These are phyloP conservation scores for Puffinus mauretanicus DNA, from an alignment of 2,113 vertebrate species.

Conservation along the genomic window DNA sequence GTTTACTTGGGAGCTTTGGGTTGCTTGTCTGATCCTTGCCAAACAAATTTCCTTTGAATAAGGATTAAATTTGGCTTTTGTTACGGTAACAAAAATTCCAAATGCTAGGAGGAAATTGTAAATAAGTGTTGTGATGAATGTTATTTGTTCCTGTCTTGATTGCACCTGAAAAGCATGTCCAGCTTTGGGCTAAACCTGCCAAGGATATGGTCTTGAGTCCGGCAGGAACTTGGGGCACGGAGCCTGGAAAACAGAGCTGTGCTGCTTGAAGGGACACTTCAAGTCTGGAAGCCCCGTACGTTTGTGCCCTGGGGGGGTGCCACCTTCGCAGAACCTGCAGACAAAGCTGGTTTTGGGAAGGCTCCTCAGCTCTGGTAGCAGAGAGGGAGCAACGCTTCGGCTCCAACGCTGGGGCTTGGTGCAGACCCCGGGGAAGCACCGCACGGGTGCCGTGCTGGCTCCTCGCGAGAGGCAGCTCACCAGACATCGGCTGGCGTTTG, in stretches of 20 bases:
- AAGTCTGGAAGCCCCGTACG: neutral
- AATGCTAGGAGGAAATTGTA: neutral
- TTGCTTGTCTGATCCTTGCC: neutral
- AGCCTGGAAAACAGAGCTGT: neutral
- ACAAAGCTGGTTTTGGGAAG: neutral
- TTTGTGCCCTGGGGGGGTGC: neutral
- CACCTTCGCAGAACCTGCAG: rapidly evolving
- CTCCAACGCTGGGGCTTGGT: rapidly evolving
- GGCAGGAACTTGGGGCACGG: neutral
- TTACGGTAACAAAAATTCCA: neutral
- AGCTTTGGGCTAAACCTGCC: neutral
- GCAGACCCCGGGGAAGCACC: neutral
- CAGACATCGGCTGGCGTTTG: rapidly evolving
- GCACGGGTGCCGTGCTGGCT: neutral
- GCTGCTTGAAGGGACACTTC: neutral
- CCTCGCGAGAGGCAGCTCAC: neutral
- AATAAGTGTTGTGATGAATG: neutral
- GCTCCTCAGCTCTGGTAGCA: neutral
- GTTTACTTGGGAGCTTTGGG: neutral
- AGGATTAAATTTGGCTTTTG: neutral
- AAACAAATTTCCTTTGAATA: neutral
- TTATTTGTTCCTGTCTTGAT: neutral
- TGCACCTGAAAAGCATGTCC: neutral
- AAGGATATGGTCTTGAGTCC: neutral
- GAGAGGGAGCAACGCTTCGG: rapidly evolving